Conservation (phyloP, 2,888 invertebrate species). For the Drosophila flavopinicola region DNA sequence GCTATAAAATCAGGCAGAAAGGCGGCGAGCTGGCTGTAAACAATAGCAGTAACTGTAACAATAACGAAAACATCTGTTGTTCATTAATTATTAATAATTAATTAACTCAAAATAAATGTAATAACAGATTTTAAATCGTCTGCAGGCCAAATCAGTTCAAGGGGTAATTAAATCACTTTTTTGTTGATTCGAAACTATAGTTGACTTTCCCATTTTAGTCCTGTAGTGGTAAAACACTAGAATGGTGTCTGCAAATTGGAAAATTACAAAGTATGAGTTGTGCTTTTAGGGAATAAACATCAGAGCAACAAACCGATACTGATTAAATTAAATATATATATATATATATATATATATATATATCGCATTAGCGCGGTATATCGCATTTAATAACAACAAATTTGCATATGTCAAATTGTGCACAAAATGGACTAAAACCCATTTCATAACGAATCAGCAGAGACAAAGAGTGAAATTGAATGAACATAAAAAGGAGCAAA, state of each 20-base stretch:
- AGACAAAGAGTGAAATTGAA: not conserved
- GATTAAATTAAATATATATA: not conserved
- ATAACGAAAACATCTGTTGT: slow-evolving; percentile 30
- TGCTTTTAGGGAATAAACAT: not conserved
- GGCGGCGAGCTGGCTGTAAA: slow-evolving; percentile 19
- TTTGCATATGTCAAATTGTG: slow-evolving; percentile 5
- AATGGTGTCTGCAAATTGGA: too few relatives aligned
- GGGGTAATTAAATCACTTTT: too few relatives aligned
- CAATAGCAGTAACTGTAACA: slow-evolving; percentile 2
- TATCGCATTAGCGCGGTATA: too few relatives aligned
- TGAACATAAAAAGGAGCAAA: not conserved
- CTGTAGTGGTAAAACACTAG: too few relatives aligned
- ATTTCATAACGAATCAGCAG: not conserved
- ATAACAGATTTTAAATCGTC: slow-evolving; percentile 29
- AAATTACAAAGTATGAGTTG: not conserved
- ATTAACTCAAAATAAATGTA: slow-evolving; percentile 34
- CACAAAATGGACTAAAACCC: not conserved
- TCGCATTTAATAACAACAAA: not conserved
- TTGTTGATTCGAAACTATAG: too few relatives aligned
- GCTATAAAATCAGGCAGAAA: slow-evolving; percentile 46
- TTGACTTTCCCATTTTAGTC: not conserved
- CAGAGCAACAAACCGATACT: not conserved
- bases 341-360: too few relatives aligned
- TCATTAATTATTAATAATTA: slow-evolving; percentile 62
- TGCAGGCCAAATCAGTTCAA: not conserved